phyloP scores from a whole-genome alignment of 2,888 invertebrate species.

The Pseudococcus viburni region DNA sequence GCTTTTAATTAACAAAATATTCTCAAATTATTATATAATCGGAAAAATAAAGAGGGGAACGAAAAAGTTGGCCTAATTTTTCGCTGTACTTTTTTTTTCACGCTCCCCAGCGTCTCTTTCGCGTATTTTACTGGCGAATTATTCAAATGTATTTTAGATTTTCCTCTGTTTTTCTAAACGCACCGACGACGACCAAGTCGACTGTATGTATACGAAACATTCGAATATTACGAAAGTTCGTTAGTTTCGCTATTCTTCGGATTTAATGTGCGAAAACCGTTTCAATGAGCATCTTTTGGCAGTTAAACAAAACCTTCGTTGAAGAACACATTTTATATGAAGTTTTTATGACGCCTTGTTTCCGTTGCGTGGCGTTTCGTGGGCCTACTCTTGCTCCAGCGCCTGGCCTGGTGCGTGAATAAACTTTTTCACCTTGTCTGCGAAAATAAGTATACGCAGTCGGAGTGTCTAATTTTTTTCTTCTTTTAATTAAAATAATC shows the following conservation, averaged over 20 bases:
- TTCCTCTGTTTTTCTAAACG: neutral
- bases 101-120: neutral
- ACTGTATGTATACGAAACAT: slow-evolving; percentile 6
- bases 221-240: slow-evolving; percentile 28
- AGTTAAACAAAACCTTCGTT: slow-evolving; percentile 32
- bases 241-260: slow-evolving; percentile 26
- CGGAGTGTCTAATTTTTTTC: neutral
- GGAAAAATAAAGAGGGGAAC: slow-evolving; percentile 9
- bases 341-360: slow-evolving; percentile 4
- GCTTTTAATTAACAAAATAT: slow-evolving; percentile 43
- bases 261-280: slow-evolving; percentile 36
- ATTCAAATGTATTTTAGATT: slow-evolving; percentile 8
- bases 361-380: slow-evolving; percentile 18
- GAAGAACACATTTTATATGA: slow-evolving; percentile 15
- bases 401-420: neutral
- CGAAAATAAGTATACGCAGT: neutral
- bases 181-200: neutral
- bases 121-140: neutral
- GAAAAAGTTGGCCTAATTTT: slow-evolving; percentile 22
- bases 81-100: neutral
- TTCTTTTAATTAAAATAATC: neutral
- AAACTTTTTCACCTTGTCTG: slow-evolving; percentile 26
- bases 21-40: slow-evolving; percentile 26
- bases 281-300: slow-evolving; percentile 39
- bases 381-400: neutral